Base-by-base conservation (phyloP, 2,888 invertebrate genomes). In the Glaucopsyche alexis region DNA sequence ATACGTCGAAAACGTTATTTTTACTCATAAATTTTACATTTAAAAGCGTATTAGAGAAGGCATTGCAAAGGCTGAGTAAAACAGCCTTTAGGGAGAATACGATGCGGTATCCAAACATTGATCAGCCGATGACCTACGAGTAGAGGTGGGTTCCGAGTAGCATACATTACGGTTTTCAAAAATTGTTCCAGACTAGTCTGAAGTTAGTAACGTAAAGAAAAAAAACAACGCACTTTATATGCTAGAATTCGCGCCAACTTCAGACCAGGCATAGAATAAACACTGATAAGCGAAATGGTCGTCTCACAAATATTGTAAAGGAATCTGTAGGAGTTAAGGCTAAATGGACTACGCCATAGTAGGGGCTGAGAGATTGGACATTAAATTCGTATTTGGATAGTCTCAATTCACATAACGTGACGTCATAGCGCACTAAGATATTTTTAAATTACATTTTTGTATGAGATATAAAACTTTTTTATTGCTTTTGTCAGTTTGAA, bases 321-420 rank as follows among this genome's bases (percentile, higher is more conserved):
- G 13, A 11, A 47, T 60, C 60, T 14, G 55, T 49, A 55, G 19
- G 55, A 16, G 19, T 55, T 42, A 69, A 69, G 69, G 19, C 69
- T 69, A 49, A 69, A 7, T 69, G 69, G 69, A 69, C 69, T 49
- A 49, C 29, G 69, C 69, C 69, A 19, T 60, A 49, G 13, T 42
- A 67, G 42, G 2, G 69, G 69, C 69, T 69, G 69, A 49, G 29
- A 14, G 42, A 45, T 29, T 49, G 45, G 69, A 69, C 69, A 29
- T 69, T 69, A 69, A 49, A 69, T 72, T 71, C 67, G 67, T 65
- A 50, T 71, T 38, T 60, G 60, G 55, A 69, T 19, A 49, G 40
- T 73, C 49, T 73, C 14, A 49, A 69, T 67, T 73, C 52, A 60
- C 64, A 13, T 55, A 52, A 38, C 42, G 50, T 8, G 50, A 50